phyloP scores from a whole-genome alignment of 2,113 vertebrate genomes.

The Hippolais icterina region DNA sequence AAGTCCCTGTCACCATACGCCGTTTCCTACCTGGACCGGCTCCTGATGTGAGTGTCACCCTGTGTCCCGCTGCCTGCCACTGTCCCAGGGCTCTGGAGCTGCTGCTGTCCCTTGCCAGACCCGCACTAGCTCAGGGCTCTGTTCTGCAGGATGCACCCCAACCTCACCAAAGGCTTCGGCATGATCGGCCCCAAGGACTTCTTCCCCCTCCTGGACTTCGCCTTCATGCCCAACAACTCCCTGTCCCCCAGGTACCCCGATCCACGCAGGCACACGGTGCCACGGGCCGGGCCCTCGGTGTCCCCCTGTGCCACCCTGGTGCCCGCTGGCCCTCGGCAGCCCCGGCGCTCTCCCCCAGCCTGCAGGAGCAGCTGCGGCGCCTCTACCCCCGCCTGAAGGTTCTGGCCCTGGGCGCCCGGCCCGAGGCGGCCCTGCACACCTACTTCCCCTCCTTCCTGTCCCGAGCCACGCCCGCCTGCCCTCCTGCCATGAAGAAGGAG shows the following conservation, averaged over 20 bases:
- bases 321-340: not conserved
- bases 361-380: constrained; percentile 90
- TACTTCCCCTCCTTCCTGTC: constrained; percentile 97
- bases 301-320: rapidly evolving
- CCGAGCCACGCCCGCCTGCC: constrained; percentile 85
- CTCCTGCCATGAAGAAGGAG: constrained; percentile 88
- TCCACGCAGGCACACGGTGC: rapidly evolving
- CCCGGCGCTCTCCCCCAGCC: constrained; percentile 54
- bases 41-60: constrained; percentile 84
- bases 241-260: constrained; percentile 80
- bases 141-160: constrained; percentile 83
- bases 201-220: constrained; percentile 95
- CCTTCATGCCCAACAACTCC: constrained; percentile 96
- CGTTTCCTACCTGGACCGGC: constrained; percentile 88
- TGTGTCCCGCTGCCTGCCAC: not conserved
- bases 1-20: constrained; percentile 89
- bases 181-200: constrained; percentile 96
- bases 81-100: rapidly evolving
- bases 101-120: rapidly evolving
- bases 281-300: rapidly evolving
- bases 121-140: not conserved
- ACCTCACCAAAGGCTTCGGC: constrained; percentile 93
- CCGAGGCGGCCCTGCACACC: constrained; percentile 84
- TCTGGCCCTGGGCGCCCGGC: constrained; percentile 88
- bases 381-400: constrained; percentile 92